A percentile compares a stretch with the other conserved stretches of the same genome.
These are phyloP conservation scores for Scaptomyza tumidula DNA, from an alignment of 2,888 invertebrate species.

Conservation along the genomic window DNA sequence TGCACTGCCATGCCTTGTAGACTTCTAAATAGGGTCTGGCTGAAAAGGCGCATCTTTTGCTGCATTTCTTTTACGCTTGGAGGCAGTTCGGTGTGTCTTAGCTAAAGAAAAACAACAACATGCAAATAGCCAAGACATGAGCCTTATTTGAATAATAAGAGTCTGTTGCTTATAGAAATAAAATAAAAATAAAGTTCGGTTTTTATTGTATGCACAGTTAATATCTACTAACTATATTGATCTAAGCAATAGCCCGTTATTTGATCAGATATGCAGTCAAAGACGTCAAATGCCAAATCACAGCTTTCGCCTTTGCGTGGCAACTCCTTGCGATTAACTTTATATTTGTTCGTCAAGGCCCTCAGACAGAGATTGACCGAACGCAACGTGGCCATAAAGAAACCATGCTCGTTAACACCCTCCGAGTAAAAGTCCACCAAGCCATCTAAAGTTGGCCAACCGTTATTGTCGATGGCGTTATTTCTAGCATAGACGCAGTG, in stretches of 20 bases:
- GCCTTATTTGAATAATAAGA: too few species aligned
- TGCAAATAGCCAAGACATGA: too few species aligned
- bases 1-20: too few species aligned
- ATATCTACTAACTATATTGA: constrained; percentile 75
- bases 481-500: constrained; percentile 92
- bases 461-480: constrained; percentile 90
- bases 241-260: constrained; percentile 90
- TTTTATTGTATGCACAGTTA: constrained; percentile 21
- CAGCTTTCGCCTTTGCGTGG: constrained; percentile 89
- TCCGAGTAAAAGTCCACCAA: constrained; percentile 90
- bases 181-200: background rate
- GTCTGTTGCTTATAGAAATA: too few species aligned
- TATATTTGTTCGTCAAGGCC: constrained; percentile 81
- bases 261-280: constrained; percentile 91
- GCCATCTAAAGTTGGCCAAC: constrained; percentile 91
- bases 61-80: too few species aligned
- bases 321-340: constrained; percentile 78
- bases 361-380: constrained; percentile 89
- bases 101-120: too few species aligned
- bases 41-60: too few species aligned
- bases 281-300: constrained; percentile 91
- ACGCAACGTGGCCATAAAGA: constrained; percentile 90
- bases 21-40: too few species aligned
- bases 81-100: too few species aligned
- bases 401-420: constrained; percentile 91